Evolutionary conservation across 2,888 invertebrate genomes (phyloP).

Genomic region (Xanthorhoe designata): DNA sequence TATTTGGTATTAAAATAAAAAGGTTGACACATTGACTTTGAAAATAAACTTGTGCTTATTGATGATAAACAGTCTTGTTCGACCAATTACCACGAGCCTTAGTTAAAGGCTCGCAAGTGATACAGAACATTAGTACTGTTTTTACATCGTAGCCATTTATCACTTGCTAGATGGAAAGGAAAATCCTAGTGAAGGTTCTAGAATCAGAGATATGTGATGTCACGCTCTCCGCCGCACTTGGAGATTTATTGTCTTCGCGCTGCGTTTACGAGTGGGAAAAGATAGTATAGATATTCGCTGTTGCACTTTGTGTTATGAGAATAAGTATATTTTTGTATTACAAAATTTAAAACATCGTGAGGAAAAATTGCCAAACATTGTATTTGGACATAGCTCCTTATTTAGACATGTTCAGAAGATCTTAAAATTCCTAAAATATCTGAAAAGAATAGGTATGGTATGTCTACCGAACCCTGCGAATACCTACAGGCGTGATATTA

Average conservation of each 20-base stretch:
- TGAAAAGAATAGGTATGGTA: no score
- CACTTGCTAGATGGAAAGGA: constrained; percentile 28
- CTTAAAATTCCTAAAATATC: no score
- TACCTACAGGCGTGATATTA: no score
- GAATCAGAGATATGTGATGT: constrained; percentile 38
- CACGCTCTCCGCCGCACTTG: constrained; percentile 28
- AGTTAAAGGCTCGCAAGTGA: no score
- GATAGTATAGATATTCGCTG: not conserved
- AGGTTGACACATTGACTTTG: not conserved
- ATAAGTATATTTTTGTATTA: not conserved
- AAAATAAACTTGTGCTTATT: not conserved
- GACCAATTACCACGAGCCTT: not conserved
- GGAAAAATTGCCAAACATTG: no score
- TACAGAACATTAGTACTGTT: not conserved
- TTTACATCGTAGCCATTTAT: constrained; percentile 19
- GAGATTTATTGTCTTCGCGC: constrained; percentile 31
- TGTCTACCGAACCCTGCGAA: no score
- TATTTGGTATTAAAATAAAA: not conserved
- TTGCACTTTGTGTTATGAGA: not conserved
- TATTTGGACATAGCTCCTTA: no score
- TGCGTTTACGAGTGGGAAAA: constrained; percentile 23
- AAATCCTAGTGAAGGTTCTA: constrained; percentile 29
- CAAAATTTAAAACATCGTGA: no score
- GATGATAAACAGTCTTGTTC: not conserved
- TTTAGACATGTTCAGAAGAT: no score